Base-by-base conservation (phyloP, 2,888 invertebrate species). In the Venustoraphidia nigricollis region DNA sequence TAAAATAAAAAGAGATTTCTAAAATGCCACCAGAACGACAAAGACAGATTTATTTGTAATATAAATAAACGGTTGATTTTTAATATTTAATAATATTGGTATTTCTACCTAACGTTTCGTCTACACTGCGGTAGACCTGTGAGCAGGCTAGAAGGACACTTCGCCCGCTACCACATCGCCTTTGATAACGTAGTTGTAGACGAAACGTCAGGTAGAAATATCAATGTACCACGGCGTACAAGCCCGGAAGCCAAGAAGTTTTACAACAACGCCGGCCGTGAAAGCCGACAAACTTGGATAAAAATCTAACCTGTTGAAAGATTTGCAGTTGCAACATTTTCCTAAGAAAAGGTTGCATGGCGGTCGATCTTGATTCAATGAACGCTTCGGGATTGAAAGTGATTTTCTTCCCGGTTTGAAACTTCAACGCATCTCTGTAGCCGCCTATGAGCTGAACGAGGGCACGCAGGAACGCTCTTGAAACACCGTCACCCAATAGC, bases 371-470 rank as follows among this genome's bases (percentile, higher is more conserved):
- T 36, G 89, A 87, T 62, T 83, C 83, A 38, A 95, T 81, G 64
- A 96, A 96, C 56, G 83, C 82, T 53, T 92, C 88, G 46, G 80
- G 75, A 66, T 87, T 84, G 63, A 94, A 95, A 9, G 86, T 89
- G 49, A 91, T 89, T 57, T 75, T 73, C 57, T 83, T 77, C 6
- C 79, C 81, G 54, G 78, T 75, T 52, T 77, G 75, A 57, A 82
- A 81, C 65, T 82, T 82, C 41, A 95, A 77, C 34, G 93, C 94
- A 66, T 94, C 93, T 53, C 91, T 75, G 66, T 94, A 95, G 53
- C 92, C 91, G 44, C 96, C 96, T 58, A 97, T 96, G 48, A 97
- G 72, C 65, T 89, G 85, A 10, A 96, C 96, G 55, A 96, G 72
- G 9, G 94, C 88, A 51, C 85, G 75, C 47, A 97, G 73, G 68